These are phyloP conservation scores for Alloscopus bannaensis DNA, from an alignment of 2,888 invertebrate genomes.

Conservation along the genomic window DNA sequence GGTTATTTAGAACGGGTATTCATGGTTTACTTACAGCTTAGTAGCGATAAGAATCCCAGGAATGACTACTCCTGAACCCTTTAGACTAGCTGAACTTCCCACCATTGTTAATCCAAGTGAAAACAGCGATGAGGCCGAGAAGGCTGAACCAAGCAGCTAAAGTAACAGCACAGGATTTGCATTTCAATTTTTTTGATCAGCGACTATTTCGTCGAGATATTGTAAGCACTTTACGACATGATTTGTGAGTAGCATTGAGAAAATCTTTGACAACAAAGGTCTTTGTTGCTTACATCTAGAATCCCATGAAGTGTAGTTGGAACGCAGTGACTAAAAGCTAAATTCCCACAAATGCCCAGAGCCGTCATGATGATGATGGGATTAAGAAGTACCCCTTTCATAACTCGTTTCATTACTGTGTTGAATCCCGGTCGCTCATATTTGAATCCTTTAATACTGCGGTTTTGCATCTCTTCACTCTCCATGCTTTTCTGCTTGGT, in stretches of 20 bases:
- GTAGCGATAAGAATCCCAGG: constrained; percentile 92
- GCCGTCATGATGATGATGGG: constrained; percentile 95
- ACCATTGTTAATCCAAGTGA: constrained; percentile 94
- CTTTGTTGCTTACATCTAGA: constrained; percentile 80
- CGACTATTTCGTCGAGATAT: no score
- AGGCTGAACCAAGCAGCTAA: constrained; percentile 86
- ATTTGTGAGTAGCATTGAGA: no score
- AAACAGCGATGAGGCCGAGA: constrained; percentile 93
- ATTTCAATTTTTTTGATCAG: no score
- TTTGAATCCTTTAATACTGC: constrained; percentile 58
- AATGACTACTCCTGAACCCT: constrained; percentile 86
- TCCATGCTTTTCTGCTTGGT: constrained; percentile 78
- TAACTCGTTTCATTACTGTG: constrained; percentile 74
- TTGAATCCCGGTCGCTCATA: constrained; percentile 53
- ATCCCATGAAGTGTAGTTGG: constrained; percentile 86
- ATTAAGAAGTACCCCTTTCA: constrained; percentile 87
- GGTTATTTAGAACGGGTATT: not conserved
- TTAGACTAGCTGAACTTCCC: constrained; percentile 87
- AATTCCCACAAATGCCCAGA: constrained; percentile 91
- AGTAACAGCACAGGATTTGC: no score
- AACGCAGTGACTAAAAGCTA: constrained; percentile 85
- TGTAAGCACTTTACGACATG: no score
- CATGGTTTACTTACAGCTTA: constrained; percentile 83
- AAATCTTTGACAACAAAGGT: no score
- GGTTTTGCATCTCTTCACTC: constrained; percentile 64